Evolutionary conservation across 2,888 invertebrate genomes (phyloP).

Genomic region (Stenotaenia linearis): DNA sequence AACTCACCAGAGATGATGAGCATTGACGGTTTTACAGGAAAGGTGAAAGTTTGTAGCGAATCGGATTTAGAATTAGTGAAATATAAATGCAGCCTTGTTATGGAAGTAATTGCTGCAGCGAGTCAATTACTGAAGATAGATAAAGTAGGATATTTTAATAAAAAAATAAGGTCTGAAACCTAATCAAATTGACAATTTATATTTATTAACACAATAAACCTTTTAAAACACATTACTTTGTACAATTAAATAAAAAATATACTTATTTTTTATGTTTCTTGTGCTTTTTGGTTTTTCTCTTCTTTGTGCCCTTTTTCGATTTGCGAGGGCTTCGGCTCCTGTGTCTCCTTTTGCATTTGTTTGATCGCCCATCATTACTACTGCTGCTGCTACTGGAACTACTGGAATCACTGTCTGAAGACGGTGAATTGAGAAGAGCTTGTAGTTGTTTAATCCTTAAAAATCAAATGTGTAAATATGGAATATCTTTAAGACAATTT

Average conservation of each 20-base stretch:
- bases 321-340: background rate
- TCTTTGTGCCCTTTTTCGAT: background rate
- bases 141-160: background rate
- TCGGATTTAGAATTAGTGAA: background rate
- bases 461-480: background rate
- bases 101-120: background rate
- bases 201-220: too few species aligned
- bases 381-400: constrained; percentile 3
- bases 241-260: background rate
- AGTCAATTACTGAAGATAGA: constrained; percentile 8
- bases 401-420: constrained; percentile 22
- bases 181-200: too few species aligned
- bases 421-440: constrained; percentile 32
- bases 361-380: background rate
- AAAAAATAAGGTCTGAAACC: too few species aligned
- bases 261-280: background rate
- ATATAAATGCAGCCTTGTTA: background rate
- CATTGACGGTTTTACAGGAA: background rate
- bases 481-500: background rate
- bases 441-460: constrained; percentile 35
- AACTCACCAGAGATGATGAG: background rate
- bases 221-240: background rate
- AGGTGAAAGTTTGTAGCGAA: background rate
- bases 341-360: background rate
- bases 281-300: background rate